Evolutionary conservation across 1,140 invertebrate species (phyloP).

Genomic region (Ptiloglossa arizonensis): DNA sequence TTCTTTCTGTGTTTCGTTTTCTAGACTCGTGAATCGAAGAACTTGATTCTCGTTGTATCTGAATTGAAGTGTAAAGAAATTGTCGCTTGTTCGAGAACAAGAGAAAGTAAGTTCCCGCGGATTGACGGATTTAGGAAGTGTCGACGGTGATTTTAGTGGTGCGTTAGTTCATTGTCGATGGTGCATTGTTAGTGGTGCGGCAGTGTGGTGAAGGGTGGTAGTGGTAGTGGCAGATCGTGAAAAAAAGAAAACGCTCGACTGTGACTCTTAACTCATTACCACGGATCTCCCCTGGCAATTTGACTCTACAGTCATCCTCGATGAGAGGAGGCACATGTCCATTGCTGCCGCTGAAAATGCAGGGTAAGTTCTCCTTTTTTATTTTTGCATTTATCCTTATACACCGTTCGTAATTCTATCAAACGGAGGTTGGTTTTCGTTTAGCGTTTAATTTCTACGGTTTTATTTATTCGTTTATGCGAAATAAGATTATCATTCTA

Average conservation of each 20-base stretch:
- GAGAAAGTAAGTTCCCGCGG: background rate
- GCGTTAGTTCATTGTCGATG: slow-evolving; percentile 7
- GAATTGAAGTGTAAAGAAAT: background rate
- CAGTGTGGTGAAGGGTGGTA: slow-evolving; percentile 35
- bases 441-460: too few relatives aligned
- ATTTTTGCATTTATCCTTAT: background rate
- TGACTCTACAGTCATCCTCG: slow-evolving; percentile 76
- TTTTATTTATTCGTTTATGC: slow-evolving; percentile 30
- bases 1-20: background rate
- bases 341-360: slow-evolving; percentile 85
- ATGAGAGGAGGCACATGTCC: slow-evolving; percentile 84
- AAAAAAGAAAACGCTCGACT: slow-evolving; percentile 35
- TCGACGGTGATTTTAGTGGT: slow-evolving; percentile 31
- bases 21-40: background rate
- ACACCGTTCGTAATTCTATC: slow-evolving; percentile 1
- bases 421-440: slow-evolving; percentile 1
- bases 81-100: background rate
- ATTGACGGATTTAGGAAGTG: slow-evolving; percentile 27
- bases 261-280: slow-evolving; percentile 70
- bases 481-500: slow-evolving; percentile 16
- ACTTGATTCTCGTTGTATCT: background rate
- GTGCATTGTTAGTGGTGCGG: slow-evolving; percentile 23
- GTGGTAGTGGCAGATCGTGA: slow-evolving; percentile 27
- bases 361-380: slow-evolving; percentile 79
- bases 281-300: slow-evolving; percentile 78